Evolutionary conservation across 1,140 invertebrate species (phyloP).

Genomic region (Zaprionus gabonicus): DNA sequence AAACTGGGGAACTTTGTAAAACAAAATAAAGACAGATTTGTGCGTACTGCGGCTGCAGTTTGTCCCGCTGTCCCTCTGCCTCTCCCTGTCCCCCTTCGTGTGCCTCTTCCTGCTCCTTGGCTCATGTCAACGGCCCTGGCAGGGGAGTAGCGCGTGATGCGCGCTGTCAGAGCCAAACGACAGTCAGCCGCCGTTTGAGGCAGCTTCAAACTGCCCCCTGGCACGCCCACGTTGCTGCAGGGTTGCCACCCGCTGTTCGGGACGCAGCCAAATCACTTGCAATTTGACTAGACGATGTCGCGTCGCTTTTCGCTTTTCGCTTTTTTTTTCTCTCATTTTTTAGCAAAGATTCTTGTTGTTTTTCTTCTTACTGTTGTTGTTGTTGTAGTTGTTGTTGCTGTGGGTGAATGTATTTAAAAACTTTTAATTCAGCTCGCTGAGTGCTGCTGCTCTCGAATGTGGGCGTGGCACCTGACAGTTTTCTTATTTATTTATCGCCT

Average conservation of each 20-base stretch:
- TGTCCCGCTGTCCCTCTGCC: background rate
- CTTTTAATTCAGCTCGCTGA: constrained; percentile 32
- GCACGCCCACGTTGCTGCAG: background rate
- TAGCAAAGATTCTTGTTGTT: constrained; percentile 21
- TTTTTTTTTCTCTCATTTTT: constrained; percentile 33
- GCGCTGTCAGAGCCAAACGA: constrained; percentile 1
- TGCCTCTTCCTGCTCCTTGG: background rate
- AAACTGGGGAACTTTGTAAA: background rate
- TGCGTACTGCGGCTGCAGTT: constrained; percentile 1
- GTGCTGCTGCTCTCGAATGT: background rate
- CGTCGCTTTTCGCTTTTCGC: constrained; percentile 47
- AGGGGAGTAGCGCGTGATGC: background rate
- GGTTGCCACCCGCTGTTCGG: constrained; percentile 35
- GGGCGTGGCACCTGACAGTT: constrained; percentile 50
- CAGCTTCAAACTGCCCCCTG: background rate
- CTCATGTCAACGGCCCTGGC: background rate
- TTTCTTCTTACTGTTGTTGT: constrained; percentile 9
- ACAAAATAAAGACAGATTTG: background rate
- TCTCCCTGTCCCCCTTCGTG: too few relatives aligned
- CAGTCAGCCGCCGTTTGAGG: background rate
- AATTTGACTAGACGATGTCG: constrained; percentile 66
- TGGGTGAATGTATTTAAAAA: constrained; percentile 31
- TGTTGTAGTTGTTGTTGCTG: constrained; percentile 14
- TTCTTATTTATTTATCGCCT: constrained; percentile 58
- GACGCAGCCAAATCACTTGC: constrained; percentile 59